Evolutionary conservation across 2,797 vertebrate genomes (phyloP).

Genomic region (Notolepis coatsorum): DNA sequence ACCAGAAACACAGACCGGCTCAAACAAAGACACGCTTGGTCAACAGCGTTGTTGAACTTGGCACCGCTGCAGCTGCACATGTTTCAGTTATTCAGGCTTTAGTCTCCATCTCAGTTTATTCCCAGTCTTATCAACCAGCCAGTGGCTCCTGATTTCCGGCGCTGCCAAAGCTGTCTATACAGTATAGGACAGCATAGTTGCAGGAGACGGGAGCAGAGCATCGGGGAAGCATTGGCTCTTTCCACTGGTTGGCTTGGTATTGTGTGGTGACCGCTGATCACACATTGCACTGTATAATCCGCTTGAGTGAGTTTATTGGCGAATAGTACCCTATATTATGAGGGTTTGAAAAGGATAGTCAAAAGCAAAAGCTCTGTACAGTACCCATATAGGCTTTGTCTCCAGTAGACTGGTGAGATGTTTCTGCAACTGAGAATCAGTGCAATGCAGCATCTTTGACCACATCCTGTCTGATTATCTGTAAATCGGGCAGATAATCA

Average conservation of each 20-base stretch:
- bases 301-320: slow-evolving; percentile 10
- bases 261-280: slow-evolving; percentile 37
- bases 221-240: slow-evolving; percentile 31
- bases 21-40: slow-evolving; percentile 63
- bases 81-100: slow-evolving; percentile 38
- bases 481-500: background rate
- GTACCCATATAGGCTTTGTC: slow-evolving; percentile 33
- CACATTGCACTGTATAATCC: slow-evolving; percentile 26
- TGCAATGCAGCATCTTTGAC: background rate
- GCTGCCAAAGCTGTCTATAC: slow-evolving; percentile 56
- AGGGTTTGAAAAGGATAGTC: background rate
- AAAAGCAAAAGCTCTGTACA: slow-evolving; percentile 1
- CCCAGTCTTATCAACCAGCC: slow-evolving; percentile 63
- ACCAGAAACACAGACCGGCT: slow-evolving; percentile 14
- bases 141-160: slow-evolving; percentile 53
- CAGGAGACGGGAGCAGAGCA: slow-evolving; percentile 37
- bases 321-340: background rate
- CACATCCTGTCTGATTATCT: background rate
- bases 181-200: slow-evolving; percentile 43
- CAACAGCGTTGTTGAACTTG: slow-evolving; percentile 64
- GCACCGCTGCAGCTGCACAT: slow-evolving; percentile 46
- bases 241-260: slow-evolving; percentile 30
- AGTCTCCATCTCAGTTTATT: slow-evolving; percentile 33
- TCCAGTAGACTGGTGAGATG: slow-evolving; percentile 1
- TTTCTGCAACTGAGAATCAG: background rate